phyloP scores from a whole-genome alignment of 2,888 invertebrate genomes.

The Zygothrica quintamaculata region DNA sequence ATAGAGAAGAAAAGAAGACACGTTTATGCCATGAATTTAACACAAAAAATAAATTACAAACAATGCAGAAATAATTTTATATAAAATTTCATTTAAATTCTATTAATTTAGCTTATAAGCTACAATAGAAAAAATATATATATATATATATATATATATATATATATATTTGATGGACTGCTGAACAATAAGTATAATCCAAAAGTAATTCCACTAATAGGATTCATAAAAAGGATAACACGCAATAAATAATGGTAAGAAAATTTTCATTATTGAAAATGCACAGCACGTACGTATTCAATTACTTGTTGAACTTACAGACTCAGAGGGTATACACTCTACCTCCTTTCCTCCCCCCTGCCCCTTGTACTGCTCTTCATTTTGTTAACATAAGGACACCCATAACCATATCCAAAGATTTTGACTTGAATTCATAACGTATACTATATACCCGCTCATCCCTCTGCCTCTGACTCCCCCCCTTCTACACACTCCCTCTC shows the following conservation, averaged over 20 bases:
- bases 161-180: not conserved
- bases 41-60: constrained; percentile 5
- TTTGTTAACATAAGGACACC: no score
- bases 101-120: no score
- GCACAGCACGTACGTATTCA: constrained; percentile 82
- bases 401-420: no score
- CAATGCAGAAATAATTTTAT: no score
- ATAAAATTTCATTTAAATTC: no score
- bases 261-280: constrained; percentile 74
- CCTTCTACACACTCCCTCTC: no score
- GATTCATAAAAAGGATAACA: constrained; percentile 80
- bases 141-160: no score
- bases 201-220: constrained; percentile 79
- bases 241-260: constrained; percentile 75
- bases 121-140: no score
- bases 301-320: constrained; percentile 83
- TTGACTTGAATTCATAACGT: no score
- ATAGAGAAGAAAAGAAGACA: not conserved
- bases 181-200: constrained; percentile 44
- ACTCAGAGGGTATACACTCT: constrained; percentile 35
- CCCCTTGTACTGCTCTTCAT: constrained; percentile 2
- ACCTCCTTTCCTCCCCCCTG: constrained; percentile 17
- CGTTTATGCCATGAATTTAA: not conserved
- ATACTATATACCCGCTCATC: no score
- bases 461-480: no score